Conservation (phyloP, 2,797 vertebrate species). For the Coregonus ussuriensis region DNA sequence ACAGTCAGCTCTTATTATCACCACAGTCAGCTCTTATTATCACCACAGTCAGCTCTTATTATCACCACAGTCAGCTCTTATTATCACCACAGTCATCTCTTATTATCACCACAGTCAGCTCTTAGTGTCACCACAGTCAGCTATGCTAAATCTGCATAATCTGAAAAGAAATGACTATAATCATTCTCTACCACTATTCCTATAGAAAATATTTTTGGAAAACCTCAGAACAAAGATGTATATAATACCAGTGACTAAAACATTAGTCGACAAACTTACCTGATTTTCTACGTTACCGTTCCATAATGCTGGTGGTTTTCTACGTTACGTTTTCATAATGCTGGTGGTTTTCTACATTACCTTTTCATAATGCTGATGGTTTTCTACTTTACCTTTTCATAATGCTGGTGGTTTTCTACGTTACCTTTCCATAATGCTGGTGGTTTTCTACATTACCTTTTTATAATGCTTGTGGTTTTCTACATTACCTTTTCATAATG, state of each 20-base stretch:
- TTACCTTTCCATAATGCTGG: slow-evolving; percentile 75
- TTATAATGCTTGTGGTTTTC: slow-evolving; percentile 68
- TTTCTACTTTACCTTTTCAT: slow-evolving; percentile 72
- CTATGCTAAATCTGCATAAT: no score
- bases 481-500: slow-evolving; percentile 74
- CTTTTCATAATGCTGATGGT: slow-evolving; percentile 71
- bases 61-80: no score
- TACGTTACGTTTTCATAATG: slow-evolving; percentile 73
- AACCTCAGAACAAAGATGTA: no score
- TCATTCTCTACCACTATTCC: no score
- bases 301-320: slow-evolving; percentile 68
- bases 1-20: no score
- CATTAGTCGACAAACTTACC: not conserved
- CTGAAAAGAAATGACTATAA: no score
- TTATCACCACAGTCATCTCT: no score
- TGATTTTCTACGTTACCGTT: slow-evolving; percentile 56
- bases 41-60: no score
- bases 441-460: slow-evolving; percentile 72
- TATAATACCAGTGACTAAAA: not conserved
- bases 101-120: no score
- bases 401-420: slow-evolving; percentile 65
- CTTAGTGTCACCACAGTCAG: no score
- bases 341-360: slow-evolving; percentile 68
- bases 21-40: no score
- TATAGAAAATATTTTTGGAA: no score